These are phyloP conservation scores for Pantherophis guttatus DNA, from an alignment of 2,113 vertebrate genomes.

Conservation along the genomic window DNA sequence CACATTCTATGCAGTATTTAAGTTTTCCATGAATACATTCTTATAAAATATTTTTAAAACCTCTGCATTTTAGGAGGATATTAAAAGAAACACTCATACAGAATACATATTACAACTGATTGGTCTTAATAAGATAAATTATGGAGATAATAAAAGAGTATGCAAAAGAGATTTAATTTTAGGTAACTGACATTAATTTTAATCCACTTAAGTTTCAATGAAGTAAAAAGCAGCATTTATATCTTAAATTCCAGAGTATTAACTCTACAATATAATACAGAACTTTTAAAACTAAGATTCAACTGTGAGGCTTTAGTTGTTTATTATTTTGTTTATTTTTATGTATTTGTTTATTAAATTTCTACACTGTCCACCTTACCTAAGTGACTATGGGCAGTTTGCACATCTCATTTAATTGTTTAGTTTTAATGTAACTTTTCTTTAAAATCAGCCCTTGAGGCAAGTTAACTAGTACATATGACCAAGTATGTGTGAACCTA, in stretches of 20 bases:
- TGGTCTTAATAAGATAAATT: slow-evolving; percentile 43
- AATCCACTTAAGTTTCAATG: background rate
- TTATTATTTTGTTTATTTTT: background rate
- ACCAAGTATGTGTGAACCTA: background rate
- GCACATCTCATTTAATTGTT: background rate
- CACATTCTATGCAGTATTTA: slow-evolving; percentile 56
- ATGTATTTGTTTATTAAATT: background rate
- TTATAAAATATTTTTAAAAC: slow-evolving; percentile 53
- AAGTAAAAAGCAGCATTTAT: background rate
- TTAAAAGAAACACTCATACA: slow-evolving; percentile 57
- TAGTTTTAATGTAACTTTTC: background rate
- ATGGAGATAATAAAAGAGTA: slow-evolving; percentile 20
- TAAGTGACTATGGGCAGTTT: background rate
- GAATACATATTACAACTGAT: slow-evolving; percentile 9
- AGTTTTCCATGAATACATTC: slow-evolving; percentile 58
- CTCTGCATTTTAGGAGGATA: slow-evolving; percentile 49
- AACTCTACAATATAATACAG: background rate
- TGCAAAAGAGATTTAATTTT: background rate
- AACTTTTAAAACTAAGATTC: background rate
- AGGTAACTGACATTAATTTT: background rate
- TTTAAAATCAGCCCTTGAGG: background rate
- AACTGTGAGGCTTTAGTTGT: background rate
- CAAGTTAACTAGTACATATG: background rate
- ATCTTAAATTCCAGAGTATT: background rate
- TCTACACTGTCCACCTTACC: background rate